Percentiles rank a stretch among this genome's conserved stretches.
Conservation (phyloP, 2,113 vertebrate species). For the Loxodonta africana region DNA sequence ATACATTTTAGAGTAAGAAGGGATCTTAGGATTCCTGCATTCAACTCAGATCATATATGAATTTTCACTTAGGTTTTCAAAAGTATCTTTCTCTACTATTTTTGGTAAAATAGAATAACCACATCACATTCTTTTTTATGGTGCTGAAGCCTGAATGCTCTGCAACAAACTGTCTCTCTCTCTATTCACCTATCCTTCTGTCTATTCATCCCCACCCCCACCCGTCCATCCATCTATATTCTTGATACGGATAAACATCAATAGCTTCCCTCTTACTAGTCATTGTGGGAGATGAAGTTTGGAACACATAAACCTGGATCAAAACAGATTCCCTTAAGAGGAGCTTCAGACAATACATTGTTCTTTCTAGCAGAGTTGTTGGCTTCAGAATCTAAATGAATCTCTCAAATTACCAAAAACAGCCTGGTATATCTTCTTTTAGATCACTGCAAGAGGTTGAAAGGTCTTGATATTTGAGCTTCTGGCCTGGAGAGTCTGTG, state of each 20-base stretch:
- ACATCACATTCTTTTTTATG: neutral
- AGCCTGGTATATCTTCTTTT: neutral
- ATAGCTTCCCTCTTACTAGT: neutral
- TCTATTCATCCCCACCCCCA: neutral
- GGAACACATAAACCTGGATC: neutral
- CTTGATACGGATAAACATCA: neutral
- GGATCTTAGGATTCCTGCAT: neutral
- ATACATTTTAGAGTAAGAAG: slow-evolving; percentile 6
- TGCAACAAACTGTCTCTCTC: slow-evolving; percentile 12
- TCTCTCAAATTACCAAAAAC: neutral
- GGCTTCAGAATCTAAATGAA: slow-evolving; percentile 20
- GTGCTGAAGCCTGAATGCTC: neutral
- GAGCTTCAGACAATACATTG: neutral
- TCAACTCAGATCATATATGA: neutral
- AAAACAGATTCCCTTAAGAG: neutral
- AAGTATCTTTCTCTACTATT: neutral
- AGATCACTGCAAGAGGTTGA: neutral
- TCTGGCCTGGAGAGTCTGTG: neutral
- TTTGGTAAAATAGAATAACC: neutral
- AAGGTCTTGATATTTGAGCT: neutral
- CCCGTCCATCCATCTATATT: neutral
- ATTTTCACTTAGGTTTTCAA: slow-evolving; percentile 30
- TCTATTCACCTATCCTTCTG: no score
- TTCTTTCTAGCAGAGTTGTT: neutral
- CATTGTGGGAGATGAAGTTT: neutral